These are phyloP conservation scores for Myodes glareolus DNA, from an alignment of 2,113 vertebrate species.

Conservation along the genomic window DNA sequence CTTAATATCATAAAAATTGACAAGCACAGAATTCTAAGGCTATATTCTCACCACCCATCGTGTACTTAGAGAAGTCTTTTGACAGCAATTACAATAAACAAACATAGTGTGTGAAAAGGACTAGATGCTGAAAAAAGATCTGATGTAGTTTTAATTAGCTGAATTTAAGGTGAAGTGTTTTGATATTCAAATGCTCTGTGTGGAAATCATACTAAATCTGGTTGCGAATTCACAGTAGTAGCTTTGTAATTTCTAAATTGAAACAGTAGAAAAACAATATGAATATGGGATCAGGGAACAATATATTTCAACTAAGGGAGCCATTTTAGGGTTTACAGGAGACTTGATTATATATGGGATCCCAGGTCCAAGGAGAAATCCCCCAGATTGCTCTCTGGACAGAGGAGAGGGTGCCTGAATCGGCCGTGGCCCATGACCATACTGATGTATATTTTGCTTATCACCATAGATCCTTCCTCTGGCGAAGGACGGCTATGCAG, in stretches of 20 bases:
- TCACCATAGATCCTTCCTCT: no score
- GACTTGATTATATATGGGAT: no score
- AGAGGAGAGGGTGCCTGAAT: no score
- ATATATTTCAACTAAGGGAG: no score
- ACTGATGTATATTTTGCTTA: no score
- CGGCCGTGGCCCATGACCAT: no score
- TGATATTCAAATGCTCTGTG: constrained; percentile 59
- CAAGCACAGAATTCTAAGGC: constrained; percentile 57
- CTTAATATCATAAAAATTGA: constrained; percentile 74
- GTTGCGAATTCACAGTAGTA: background rate
- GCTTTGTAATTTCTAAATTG: constrained; percentile 56
- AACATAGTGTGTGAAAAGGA: constrained; percentile 45
- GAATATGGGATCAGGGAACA: no score
- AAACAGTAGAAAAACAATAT: background rate
- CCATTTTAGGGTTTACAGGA: no score
- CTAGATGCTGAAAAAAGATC: constrained; percentile 62
- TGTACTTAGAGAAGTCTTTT: constrained; percentile 67
- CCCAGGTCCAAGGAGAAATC: no score
- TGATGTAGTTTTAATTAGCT: constrained; percentile 69
- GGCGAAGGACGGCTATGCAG: no score
- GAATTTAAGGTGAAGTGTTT: constrained; percentile 72
- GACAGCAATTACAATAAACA: constrained; percentile 64
- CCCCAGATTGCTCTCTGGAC: no score
- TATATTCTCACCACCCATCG: constrained; percentile 67
- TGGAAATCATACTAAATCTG: constrained; percentile 58